Base-by-base conservation (phyloP, 2,888 invertebrate genomes). In the Caenorhabditis uteleia region DNA sequence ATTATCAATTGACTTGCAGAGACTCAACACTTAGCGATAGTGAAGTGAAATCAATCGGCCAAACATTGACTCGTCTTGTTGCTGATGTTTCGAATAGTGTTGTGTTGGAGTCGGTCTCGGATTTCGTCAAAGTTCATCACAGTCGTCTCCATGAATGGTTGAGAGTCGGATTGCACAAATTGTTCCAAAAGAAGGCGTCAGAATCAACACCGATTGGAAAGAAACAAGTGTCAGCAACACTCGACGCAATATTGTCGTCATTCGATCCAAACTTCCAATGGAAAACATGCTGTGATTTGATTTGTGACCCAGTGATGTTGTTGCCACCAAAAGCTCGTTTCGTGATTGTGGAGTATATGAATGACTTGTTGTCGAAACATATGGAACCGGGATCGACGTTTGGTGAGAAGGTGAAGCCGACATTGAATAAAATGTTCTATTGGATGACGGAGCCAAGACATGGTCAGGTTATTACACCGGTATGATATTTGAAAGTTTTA, bases 361-460 rank as follows among this genome's bases (percentile, higher is more conserved):
- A 20, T 18, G 58, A 58, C 3, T 45, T 65, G 34, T 25, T 65
- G 12, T 42, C 29, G 12, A 58, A 50, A 16, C 44, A 54, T 26
- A 55, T 58, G 55, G 58, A 58, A 31, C 45, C 39, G 2, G 65
- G 65, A 0, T 42, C 54, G 8, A 0, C 50, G 14, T 55, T 51
- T 25, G 59, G 59, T 34, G 31, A 43, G 10, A 49, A 55, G 43
- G 33, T 50, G 14, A 47, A 54, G 21, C 29, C 43, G 12, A 55
- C 54, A 1, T 34, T 65, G 18, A 40, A 46, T 29, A 65, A 65
- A 25, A 50, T 65, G 38, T 65, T 65, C 29, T 50, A 54, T 6
- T 65, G 65, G 65, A 50, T 65, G 54, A 34, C 39, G 0, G 65
- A 65, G 46, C 50, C 40, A 16, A 42, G 54, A 20, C 44, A 36